Evolutionary conservation across 2,888 invertebrate species (phyloP).

Genomic region (Steinernema scapterisci): DNA sequence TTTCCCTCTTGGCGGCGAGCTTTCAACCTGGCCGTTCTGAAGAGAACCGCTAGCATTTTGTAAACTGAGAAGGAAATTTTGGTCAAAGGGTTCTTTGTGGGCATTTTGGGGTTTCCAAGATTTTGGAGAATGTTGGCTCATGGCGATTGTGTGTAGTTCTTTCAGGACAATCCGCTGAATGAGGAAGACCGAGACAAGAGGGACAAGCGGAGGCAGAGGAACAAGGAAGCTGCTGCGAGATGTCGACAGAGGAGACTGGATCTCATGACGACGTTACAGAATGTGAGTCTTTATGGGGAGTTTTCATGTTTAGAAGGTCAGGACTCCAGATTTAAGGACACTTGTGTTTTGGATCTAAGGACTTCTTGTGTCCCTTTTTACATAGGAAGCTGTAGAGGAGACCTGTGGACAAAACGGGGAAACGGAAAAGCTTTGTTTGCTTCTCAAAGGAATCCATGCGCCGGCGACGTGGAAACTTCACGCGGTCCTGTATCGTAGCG

Average conservation of each 20-base stretch:
- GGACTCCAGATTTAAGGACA: no score
- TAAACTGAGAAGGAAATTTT: neutral
- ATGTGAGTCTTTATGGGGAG: slow-evolving; percentile 71
- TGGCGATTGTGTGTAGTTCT: no score
- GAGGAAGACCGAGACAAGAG: slow-evolving; percentile 85
- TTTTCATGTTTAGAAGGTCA: no score
- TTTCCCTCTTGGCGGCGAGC: neutral
- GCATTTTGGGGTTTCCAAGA: no score
- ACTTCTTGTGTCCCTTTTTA: no score
- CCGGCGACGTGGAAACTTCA: neutral
- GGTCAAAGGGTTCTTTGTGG: no score
- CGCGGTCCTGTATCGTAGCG: slow-evolving; percentile 8
- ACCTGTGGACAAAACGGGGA: neutral
- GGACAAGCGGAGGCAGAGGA: slow-evolving; percentile 84
- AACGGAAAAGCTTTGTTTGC: slow-evolving; percentile 29
- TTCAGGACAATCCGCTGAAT: slow-evolving; percentile 38
- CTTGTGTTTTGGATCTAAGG: no score
- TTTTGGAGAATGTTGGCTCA: no score
- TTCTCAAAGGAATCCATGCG: slow-evolving; percentile 3
- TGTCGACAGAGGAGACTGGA: slow-evolving; percentile 94
- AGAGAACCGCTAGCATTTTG: neutral
- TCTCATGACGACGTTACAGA: slow-evolving; percentile 86
- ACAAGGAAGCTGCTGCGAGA: slow-evolving; percentile 95
- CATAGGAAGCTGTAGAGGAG: neutral
- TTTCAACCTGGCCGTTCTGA: no score